phyloP scores from a whole-genome alignment of 2,113 vertebrate species.

The Malurus cyaneus region DNA sequence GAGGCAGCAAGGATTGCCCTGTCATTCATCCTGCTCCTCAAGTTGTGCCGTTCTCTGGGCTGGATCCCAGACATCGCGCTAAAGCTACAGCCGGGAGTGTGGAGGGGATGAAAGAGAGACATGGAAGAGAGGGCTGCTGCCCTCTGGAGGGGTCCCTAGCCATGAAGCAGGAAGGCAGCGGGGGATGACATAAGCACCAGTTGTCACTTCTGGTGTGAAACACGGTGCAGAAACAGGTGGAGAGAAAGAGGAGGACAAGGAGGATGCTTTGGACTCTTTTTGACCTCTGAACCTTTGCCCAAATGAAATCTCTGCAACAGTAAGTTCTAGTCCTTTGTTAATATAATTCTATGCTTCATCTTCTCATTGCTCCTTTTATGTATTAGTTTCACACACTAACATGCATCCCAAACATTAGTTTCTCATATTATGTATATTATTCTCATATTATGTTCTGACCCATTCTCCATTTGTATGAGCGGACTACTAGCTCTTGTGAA shows the following conservation, averaged over 20 bases:
- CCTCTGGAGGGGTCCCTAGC: neutral
- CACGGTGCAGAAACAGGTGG: neutral
- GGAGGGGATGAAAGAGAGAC: neutral
- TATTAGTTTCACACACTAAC: neutral
- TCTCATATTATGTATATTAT: neutral
- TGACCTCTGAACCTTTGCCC: neutral
- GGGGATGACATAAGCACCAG: no score
- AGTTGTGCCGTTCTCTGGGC: accelerated
- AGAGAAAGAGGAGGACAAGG: neutral
- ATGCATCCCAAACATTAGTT: neutral
- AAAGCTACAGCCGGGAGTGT: accelerated
- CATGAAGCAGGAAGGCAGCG: neutral
- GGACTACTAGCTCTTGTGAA: neutral
- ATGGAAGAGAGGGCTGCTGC: neutral
- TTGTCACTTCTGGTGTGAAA: neutral
- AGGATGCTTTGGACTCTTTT: neutral
- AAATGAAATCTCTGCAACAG: neutral
- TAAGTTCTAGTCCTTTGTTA: neutral
- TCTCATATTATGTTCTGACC: neutral
- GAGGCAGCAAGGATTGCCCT: neutral
- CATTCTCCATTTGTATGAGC: neutral
- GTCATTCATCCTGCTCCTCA: neutral
- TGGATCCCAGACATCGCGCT: neutral
- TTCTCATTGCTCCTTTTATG: neutral
- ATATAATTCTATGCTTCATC: neutral